phyloP scores from a whole-genome alignment of 2,797 vertebrate genomes.

The Hoplostethus atlanticus region DNA sequence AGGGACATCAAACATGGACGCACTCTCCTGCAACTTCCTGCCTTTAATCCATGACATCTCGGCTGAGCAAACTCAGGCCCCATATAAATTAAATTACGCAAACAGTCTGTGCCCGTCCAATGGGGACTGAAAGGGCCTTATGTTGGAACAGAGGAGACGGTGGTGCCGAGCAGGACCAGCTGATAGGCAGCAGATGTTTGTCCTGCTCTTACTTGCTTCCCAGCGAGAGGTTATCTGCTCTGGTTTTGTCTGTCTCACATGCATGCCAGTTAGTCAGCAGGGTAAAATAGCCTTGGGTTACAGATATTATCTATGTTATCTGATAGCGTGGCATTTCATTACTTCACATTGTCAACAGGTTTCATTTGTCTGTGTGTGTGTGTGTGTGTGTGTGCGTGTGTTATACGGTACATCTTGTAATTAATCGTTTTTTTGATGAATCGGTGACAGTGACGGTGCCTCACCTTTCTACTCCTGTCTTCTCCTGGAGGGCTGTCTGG shows the following conservation, averaged over 20 bases:
- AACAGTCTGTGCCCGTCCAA: slow-evolving; percentile 57
- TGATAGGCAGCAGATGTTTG: slow-evolving; percentile 67
- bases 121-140: slow-evolving; percentile 51
- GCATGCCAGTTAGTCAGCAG: slow-evolving; percentile 2
- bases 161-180: slow-evolving; percentile 27
- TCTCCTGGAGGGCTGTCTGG: slow-evolving; percentile 88
- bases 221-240: slow-evolving; percentile 53
- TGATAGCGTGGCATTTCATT: slow-evolving; percentile 1
- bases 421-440: slow-evolving; percentile 7
- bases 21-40: slow-evolving; percentile 63
- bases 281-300: slow-evolving; percentile 9
- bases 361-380: slow-evolving; percentile 11
- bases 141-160: slow-evolving; percentile 42
- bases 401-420: not conserved
- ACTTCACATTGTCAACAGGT: slow-evolving; percentile 24
- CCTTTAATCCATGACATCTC: slow-evolving; percentile 74
- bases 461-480: slow-evolving; percentile 90
- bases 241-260: slow-evolving; percentile 5
- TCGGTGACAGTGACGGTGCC: slow-evolving; percentile 44
- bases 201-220: slow-evolving; percentile 40
- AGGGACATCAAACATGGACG: slow-evolving; percentile 77
- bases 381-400: not conserved
- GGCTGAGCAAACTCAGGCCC: slow-evolving; percentile 61
- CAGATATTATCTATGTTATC: slow-evolving; percentile 5
- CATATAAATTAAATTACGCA: slow-evolving; percentile 73